Base-by-base conservation (phyloP, 2,113 vertebrate genomes). In the Ammospiza caudacuta region DNA sequence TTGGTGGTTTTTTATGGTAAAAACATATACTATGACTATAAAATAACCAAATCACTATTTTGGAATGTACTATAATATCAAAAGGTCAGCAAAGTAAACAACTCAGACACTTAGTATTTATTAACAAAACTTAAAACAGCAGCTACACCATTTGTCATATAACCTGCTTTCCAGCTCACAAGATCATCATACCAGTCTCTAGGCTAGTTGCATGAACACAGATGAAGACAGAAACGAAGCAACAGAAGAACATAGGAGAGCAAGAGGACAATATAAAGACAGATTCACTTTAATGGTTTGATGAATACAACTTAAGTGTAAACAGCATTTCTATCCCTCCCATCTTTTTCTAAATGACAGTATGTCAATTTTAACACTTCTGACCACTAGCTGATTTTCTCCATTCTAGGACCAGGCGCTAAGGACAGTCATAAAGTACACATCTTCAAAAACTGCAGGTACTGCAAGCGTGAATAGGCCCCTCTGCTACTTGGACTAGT, bases 221-320 rank as follows among this genome's bases (percentile, higher is more conserved):
- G 25, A 78, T 24, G 21, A 83, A 89, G 37, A 68, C 6, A 88
- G 39, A 68, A 72, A 43, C 13, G 90, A 62, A 67, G 52, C 33
- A 66, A 86, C 0, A 41, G 12, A 86, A 66, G 20, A 76, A 54
- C 0, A 0, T 25, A 85, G 5, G 9, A 9, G 3, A 68, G 9
- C 0, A 0, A 72, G 21, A 57, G 22, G 10, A 82, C 20, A 69
- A 12, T 9, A 68, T 4, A 17, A 90, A 82, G 64, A 58, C 2
- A 3, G 55, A 68, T 62, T 83, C n/a, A 28, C 12, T 89, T 37
- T 33, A 31, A 73, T 52, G 17, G 9, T 83, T 22, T 72, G 72
- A 73, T 8, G 23, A 89, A 61, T 28, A 35, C 19, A 89, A 43
- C 13, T 21, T 49, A 4, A 72, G 11, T 6, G 5, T 44, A 64